Conservation (phyloP, 2,113 vertebrate species). For the Sporophila hypoxantha region DNA sequence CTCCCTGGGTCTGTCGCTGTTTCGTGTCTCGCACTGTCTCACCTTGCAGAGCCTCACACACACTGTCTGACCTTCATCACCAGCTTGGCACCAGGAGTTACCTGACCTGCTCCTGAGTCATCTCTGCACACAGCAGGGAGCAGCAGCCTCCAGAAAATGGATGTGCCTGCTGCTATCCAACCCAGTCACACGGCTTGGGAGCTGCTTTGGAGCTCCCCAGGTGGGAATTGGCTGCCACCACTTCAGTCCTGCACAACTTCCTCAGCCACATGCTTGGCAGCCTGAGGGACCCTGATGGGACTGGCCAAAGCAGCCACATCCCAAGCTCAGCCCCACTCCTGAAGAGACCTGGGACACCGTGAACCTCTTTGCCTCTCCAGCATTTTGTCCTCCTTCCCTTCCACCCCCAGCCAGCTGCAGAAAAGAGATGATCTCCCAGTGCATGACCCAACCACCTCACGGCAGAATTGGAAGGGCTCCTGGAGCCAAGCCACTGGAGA, state of each 20-base stretch:
- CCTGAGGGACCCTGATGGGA: background rate
- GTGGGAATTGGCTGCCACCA: background rate
- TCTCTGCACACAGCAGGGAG: background rate
- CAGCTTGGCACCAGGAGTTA: constrained; percentile 20
- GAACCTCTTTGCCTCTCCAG: background rate
- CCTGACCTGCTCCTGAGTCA: constrained; percentile 24
- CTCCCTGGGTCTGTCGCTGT: background rate
- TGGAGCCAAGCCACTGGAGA: constrained; percentile 31
- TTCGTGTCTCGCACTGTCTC: background rate
- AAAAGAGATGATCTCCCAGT: background rate
- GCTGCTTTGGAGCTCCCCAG: background rate
- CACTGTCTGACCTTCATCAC: constrained; percentile 1
- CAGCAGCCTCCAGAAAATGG: background rate
- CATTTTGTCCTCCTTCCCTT: background rate
- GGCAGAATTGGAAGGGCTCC: constrained; percentile 3
- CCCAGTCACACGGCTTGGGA: background rate
- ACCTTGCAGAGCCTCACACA: background rate
- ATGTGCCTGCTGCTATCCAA: background rate
- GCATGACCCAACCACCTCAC: constrained; percentile 20
- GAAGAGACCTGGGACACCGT: background rate
- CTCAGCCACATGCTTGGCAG: background rate
- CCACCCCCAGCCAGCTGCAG: constrained; percentile 13
- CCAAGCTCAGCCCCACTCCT: background rate
- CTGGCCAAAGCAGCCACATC: background rate
- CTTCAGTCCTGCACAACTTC: background rate